phyloP scores from a whole-genome alignment of 92 coral and sea anemone species.

The Hydrozoanthus gracilis region DNA sequence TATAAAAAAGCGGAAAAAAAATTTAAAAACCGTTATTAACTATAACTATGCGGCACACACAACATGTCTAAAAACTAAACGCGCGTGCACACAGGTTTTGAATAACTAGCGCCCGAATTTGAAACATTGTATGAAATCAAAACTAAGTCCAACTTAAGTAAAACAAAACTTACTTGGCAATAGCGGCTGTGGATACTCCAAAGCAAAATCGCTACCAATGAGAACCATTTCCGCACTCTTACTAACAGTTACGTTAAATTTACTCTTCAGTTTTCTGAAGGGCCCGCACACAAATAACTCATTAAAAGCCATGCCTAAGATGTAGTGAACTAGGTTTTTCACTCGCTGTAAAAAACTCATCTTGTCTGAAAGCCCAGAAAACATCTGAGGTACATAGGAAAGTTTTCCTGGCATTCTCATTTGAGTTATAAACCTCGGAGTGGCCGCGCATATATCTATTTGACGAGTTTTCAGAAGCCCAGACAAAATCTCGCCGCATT shows the following conservation, averaged over 20 bases:
- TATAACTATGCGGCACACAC: too few species aligned
- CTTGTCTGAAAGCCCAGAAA: slow-evolving; percentile 34
- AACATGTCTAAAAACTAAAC: too few species aligned
- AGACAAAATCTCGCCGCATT: slow-evolving; percentile 23
- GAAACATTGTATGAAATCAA: too few species aligned
- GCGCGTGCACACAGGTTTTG: too few species aligned
- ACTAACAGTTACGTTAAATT: slow-evolving; percentile 65
- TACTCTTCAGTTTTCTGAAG: slow-evolving; percentile 45
- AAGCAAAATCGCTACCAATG: slow-evolving; percentile 63
- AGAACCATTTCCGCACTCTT: slow-evolving; percentile 60
- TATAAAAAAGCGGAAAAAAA: too few species aligned
- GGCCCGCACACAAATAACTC: slow-evolving; percentile 4
- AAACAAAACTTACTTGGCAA: slow-evolving; percentile 64
- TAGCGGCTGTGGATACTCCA: slow-evolving; percentile 75
- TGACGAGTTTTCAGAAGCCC: slow-evolving; percentile 31
- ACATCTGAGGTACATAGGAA: slow-evolving; percentile 47
- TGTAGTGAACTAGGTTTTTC: slow-evolving; percentile 36
- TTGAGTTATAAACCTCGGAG: slow-evolving; percentile 16
- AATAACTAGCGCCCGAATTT: too few species aligned
- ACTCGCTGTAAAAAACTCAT: slow-evolving; percentile 53
- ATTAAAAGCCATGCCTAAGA: not conserved
- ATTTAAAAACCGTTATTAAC: too few species aligned
- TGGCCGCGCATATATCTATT: slow-evolving; percentile 30
- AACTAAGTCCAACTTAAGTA: too few species aligned
- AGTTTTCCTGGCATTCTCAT: slow-evolving; percentile 52